Percentiles rank a stretch among this genome's conserved stretches.
These are phyloP conservation scores for Rhingia campestris DNA, from an alignment of 2,888 invertebrate genomes.

Conservation along the genomic window DNA sequence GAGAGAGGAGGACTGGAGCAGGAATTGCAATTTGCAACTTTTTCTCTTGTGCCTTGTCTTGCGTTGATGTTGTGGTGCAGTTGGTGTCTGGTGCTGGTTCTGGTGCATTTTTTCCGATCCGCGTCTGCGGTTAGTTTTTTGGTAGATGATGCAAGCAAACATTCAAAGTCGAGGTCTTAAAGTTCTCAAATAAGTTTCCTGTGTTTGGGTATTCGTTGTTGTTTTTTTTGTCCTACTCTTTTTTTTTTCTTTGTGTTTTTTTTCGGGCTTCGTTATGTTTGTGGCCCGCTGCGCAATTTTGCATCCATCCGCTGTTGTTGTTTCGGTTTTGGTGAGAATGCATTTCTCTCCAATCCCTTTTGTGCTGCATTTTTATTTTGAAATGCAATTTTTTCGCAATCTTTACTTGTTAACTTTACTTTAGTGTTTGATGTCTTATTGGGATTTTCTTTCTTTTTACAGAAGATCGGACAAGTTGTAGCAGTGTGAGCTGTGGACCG, in stretches of 20 bases:
- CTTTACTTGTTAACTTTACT: conserved; percentile 59
- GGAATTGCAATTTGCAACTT: conserved; percentile 71
- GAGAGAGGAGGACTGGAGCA: conserved; percentile 63
- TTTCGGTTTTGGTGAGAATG: conserved; percentile 50
- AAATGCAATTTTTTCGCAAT: conserved; percentile 49
- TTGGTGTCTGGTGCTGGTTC: conserved; percentile 35
- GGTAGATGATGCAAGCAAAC: conserved; percentile 65
- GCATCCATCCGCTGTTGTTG: conserved; percentile 62
- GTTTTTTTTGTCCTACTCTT: conserved; percentile 1
- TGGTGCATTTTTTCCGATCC: conserved; percentile 73
- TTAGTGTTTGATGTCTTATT: conserved; percentile 17
- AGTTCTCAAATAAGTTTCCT: conserved; percentile 65
- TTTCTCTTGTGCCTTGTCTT: conserved; percentile 39
- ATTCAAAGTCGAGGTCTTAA: conserved; percentile 50
- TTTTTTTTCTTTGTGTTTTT: conserved; percentile 12
- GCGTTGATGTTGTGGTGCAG: conserved; percentile 7
- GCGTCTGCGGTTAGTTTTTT: conserved; percentile 72
- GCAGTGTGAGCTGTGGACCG: conserved; percentile 86
- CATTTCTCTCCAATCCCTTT: conserved; percentile 34
- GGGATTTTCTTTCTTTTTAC: conserved; percentile 78
- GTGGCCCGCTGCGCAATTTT: conserved; percentile 68
- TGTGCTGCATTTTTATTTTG: conserved; percentile 53
- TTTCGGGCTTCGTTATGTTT: conserved; percentile 55
- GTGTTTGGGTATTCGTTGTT: conserved; percentile 42
- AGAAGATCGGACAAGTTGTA: conserved; percentile 87